These are phyloP conservation scores for Sigmodon hispidus DNA, from an alignment of 2,113 vertebrate genomes.

Conservation along the genomic window DNA sequence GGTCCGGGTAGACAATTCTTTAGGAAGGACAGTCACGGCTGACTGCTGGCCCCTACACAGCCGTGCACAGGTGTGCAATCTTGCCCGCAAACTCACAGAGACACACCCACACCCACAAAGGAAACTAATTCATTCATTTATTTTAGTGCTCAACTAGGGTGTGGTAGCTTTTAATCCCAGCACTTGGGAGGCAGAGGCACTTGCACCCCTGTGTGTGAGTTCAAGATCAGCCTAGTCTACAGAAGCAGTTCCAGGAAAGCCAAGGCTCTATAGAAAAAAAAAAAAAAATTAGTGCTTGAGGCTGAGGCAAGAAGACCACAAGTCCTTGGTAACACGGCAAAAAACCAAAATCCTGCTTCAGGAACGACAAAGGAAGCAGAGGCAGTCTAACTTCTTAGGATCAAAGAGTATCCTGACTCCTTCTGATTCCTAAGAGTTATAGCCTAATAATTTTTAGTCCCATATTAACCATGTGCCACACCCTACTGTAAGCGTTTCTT, in stretches of 20 bases:
- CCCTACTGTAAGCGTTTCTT: background rate
- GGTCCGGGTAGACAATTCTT: background rate
- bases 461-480: background rate
- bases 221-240: background rate
- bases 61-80: background rate
- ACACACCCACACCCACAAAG: background rate
- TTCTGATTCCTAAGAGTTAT: background rate
- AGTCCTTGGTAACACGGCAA: background rate
- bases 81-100: background rate
- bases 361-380: background rate
- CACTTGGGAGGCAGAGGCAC: background rate
- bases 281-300: background rate
- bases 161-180: background rate
- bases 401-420: constrained; percentile 37
- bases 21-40: background rate
- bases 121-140: background rate
- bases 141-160: background rate
- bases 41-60: background rate
- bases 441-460: background rate
- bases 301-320: background rate
- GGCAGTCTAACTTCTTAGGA: too few relatives aligned
- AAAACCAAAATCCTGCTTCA: background rate
- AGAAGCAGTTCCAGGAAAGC: background rate
- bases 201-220: background rate
- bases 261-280: background rate